Percentiles rank a stretch among this genome's conserved stretches.
Conservation (phyloP, 2,797 vertebrate species). For the Lacerta agilis region DNA sequence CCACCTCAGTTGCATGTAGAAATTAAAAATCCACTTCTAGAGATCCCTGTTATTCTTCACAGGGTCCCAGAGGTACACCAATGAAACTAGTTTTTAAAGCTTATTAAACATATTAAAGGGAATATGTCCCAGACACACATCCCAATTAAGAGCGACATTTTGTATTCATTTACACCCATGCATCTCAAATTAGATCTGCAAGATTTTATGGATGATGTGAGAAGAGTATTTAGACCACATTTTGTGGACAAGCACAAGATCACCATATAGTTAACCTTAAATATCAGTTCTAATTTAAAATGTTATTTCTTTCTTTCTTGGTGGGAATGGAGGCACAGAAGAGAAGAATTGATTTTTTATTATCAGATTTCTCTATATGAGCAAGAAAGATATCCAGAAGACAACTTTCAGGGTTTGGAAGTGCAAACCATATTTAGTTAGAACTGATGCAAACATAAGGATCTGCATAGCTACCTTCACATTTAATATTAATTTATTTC, state of each 20-base stretch:
- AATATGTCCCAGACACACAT: constrained; percentile 51
- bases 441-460: not conserved
- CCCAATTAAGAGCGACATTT: constrained; percentile 51
- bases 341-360: not conserved
- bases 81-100: constrained; percentile 63
- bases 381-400: not conserved
- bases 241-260: not conserved
- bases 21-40: constrained; percentile 72
- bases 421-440: not conserved
- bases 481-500: not conserved
- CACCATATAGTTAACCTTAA: not conserved
- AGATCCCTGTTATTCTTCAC: constrained; percentile 64
- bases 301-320: not conserved
- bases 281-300: constrained; percentile 10
- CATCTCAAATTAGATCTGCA: constrained; percentile 26
- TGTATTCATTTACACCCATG: constrained; percentile 54
- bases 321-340: not conserved
- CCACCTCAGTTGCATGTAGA: constrained; percentile 67
- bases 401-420: not conserved
- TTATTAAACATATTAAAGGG: constrained; percentile 59
- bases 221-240: not conserved
- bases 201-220: constrained; percentile 38
- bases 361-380: not conserved
- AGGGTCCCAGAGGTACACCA: constrained; percentile 56
- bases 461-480: not conserved